phyloP scores from a whole-genome alignment of 2,113 vertebrate species.

The Neofelis nebulosa region DNA sequence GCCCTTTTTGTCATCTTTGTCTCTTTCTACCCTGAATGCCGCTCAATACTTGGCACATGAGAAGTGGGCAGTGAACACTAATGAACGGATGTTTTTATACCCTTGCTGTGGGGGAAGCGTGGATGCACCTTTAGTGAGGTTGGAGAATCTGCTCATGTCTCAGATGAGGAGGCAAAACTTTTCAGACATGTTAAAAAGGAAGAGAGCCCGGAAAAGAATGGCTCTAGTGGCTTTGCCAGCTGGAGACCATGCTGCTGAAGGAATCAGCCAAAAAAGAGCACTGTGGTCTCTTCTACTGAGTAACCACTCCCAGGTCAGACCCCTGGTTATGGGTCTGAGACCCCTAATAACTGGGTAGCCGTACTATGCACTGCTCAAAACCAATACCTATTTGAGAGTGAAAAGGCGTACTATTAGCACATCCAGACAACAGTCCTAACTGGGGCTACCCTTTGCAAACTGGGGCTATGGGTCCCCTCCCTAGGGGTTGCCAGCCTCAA shows the following conservation, averaged over 20 bases:
- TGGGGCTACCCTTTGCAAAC: background rate
- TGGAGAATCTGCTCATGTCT: background rate
- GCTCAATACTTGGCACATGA: background rate
- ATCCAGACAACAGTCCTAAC: background rate
- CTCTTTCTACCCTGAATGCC: background rate
- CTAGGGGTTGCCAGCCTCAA: background rate
- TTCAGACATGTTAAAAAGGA: background rate
- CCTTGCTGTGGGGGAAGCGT: background rate
- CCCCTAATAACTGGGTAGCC: background rate
- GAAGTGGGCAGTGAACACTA: background rate
- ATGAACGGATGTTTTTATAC: background rate
- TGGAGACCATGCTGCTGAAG: background rate
- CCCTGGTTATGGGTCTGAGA: background rate
- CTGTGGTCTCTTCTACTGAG: background rate
- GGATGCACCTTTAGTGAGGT: background rate
- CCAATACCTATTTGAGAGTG: background rate
- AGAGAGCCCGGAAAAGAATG: background rate
- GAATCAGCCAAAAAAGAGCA: background rate
- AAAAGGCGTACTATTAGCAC: background rate
- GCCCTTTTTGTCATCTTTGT: background rate
- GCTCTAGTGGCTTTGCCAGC: background rate
- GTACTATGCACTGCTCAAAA: background rate
- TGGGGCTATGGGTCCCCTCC: background rate
- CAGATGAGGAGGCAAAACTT: background rate
- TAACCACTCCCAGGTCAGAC: background rate